Percentiles rank a stretch among this genome's conserved stretches.
Conservation (phyloP, 2,797 vertebrate genomes). For the Gouania willdenowi region DNA sequence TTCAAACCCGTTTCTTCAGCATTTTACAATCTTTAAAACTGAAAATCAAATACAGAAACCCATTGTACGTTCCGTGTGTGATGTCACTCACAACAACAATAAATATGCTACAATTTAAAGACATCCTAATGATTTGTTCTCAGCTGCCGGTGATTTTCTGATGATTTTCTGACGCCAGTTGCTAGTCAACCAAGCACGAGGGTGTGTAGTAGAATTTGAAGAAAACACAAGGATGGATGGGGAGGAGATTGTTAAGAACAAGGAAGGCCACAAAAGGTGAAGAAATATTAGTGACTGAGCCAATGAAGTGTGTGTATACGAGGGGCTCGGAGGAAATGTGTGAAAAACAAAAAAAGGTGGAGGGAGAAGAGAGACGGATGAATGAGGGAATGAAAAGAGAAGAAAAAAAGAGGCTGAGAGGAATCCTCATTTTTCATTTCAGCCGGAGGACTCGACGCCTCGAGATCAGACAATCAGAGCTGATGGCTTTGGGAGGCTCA, state of each 20-base stretch:
- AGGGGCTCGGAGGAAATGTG: too few relatives aligned
- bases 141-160: too few relatives aligned
- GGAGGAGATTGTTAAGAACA: conserved; percentile 30
- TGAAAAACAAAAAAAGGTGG: conserved; percentile 21
- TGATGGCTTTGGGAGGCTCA: conserved; percentile 65
- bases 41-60: too few relatives aligned
- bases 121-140: too few relatives aligned
- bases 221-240: conserved; percentile 18
- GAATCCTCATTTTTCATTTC: conserved; percentile 68
- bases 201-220: conserved; percentile 16
- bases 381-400: conserved; percentile 58
- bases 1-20: too few relatives aligned
- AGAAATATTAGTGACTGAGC: conserved; percentile 27
- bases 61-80: too few relatives aligned
- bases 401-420: conserved; percentile 61
- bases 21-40: too few relatives aligned
- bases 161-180: too few relatives aligned
- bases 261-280: conserved; percentile 46
- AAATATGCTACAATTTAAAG: too few relatives aligned
- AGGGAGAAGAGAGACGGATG: conserved; percentile 38
- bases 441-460: conserved; percentile 46
- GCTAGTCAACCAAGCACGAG: conserved; percentile 28
- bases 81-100: too few relatives aligned
- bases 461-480: conserved; percentile 65
- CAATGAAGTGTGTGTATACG: neutral